phyloP scores from a whole-genome alignment of 2,113 vertebrate species.

The Neolamprologus tretocephalus region DNA sequence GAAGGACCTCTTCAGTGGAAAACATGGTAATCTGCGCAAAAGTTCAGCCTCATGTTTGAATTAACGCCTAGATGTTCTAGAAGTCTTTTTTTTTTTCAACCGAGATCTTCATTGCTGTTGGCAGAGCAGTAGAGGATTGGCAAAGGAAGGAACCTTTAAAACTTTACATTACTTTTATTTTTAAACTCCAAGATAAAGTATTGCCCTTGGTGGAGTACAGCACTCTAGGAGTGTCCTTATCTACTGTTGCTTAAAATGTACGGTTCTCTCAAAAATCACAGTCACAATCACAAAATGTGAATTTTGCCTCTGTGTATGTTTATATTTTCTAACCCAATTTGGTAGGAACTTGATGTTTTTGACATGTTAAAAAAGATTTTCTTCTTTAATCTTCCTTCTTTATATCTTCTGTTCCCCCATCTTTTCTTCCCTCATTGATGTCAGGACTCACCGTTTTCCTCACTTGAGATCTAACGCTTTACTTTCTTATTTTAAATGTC shows the following conservation, averaged over 20 bases:
- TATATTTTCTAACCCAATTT: neutral
- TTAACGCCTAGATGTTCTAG: neutral
- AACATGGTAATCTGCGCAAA: neutral
- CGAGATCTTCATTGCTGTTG: neutral
- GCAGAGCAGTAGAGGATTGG: neutral
- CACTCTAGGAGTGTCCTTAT: neutral
- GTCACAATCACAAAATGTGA: neutral
- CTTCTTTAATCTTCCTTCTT: neutral
- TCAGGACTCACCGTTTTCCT: neutral
- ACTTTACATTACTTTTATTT: neutral
- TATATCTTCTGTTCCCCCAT: neutral
- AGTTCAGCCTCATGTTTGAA: neutral
- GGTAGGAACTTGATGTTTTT: neutral
- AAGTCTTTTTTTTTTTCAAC: neutral
- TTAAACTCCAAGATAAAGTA: neutral
- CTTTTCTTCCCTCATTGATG: neutral
- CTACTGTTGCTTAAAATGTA: neutral
- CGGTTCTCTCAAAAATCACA: neutral
- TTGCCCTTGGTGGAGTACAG: neutral
- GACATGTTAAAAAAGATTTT: neutral
- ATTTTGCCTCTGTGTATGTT: neutral
- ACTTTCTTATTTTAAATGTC: neutral
- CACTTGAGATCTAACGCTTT: neutral
- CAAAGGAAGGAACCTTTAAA: neutral
- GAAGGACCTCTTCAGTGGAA: neutral